These are phyloP conservation scores for Prosapia bicincta DNA, from an alignment of 2,888 invertebrate species.

Conservation along the genomic window DNA sequence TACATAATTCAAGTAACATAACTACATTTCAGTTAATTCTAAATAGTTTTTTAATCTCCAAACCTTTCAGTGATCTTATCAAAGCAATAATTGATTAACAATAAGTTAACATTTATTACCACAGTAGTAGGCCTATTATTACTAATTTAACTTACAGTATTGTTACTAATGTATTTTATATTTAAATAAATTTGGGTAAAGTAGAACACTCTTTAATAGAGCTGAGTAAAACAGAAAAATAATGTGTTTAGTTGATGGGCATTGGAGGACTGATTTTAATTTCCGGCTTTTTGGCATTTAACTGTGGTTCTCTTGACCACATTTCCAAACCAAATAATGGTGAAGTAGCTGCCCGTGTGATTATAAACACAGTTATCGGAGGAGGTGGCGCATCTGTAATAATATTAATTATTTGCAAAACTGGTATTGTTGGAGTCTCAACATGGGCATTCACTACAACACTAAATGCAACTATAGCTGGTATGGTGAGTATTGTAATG, in stretches of 20 bases:
- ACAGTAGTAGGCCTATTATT: no score
- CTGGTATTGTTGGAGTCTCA: conserved; percentile 36
- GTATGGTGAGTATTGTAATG: conserved; percentile 48
- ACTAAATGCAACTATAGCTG: conserved; percentile 51
- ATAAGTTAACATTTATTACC: no score
- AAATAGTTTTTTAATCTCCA: no score
- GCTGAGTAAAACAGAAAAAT: no score
- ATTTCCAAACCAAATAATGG: conserved; percentile 48
- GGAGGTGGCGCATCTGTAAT: conserved; percentile 49
- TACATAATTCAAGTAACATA: no score
- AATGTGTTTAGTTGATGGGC: conserved; percentile 47
- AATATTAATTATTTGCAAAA: conserved; percentile 41
- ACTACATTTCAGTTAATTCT: no score
- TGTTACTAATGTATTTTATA: no score
- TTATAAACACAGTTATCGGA: conserved; percentile 52
- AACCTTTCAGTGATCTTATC: no score
- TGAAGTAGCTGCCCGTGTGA: conserved; percentile 45
- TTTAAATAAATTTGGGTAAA: no score
- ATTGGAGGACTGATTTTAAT: conserved; percentile 53
- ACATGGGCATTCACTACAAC: conserved; percentile 48
- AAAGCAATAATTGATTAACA: no score
- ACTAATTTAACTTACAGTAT: no score
- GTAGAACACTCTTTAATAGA: no score
- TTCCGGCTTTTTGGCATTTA: conserved; percentile 54
- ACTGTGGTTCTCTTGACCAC: conserved; percentile 50